Conservation (phyloP, 2,113 vertebrate genomes). For the Theristicus caerulescens region DNA sequence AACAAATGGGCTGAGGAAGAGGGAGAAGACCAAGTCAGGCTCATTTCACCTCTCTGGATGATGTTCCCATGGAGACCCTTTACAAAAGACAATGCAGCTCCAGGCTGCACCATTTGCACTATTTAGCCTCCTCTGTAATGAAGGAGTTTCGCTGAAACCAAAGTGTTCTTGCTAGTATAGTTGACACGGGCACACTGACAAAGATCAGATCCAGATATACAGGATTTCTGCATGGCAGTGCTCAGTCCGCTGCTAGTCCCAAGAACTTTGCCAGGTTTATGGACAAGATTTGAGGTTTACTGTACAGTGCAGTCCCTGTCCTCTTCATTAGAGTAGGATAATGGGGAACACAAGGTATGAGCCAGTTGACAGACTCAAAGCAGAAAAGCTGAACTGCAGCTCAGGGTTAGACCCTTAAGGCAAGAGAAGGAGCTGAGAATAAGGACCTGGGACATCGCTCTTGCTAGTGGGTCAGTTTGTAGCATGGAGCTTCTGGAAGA, state of each 20-base stretch:
- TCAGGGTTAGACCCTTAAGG: neutral
- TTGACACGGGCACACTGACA: neutral
- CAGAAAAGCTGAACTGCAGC: neutral
- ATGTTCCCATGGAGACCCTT: neutral
- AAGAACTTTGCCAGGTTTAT: neutral
- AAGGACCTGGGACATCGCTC: neutral
- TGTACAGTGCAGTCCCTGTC: fast-evolving
- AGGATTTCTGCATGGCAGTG: neutral
- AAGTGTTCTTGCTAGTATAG: neutral
- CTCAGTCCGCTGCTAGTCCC: neutral
- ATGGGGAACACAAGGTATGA: neutral
- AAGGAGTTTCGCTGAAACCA: neutral
- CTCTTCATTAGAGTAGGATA: neutral
- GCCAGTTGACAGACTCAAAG: neutral
- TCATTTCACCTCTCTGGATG: neutral
- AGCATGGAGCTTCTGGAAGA: neutral
- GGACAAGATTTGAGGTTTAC: neutral
- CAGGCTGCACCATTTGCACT: neutral
- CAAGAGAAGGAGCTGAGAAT: neutral
- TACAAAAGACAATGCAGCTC: neutral
- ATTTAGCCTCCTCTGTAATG: neutral
- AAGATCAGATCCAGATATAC: neutral
- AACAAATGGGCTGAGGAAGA: conserved; percentile 1
- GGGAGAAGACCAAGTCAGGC: neutral
- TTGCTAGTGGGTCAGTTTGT: neutral